Conservation (phyloP, 2,797 vertebrate genomes). For the Leptodon cayanensis region DNA sequence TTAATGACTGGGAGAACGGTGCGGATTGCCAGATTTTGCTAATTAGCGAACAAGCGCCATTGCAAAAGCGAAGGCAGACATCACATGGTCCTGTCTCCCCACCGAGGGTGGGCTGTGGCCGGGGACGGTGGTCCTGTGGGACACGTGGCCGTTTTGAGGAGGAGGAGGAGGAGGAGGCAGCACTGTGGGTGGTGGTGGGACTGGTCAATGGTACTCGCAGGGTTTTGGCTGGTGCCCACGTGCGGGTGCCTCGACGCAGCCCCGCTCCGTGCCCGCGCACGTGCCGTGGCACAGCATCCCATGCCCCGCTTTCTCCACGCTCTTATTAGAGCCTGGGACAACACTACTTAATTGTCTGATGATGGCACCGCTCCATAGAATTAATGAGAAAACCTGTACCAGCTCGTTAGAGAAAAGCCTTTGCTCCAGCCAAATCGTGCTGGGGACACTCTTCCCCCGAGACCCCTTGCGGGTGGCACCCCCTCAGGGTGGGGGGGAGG, state of each 20-base stretch:
- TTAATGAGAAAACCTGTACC: neutral
- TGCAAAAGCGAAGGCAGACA: accelerated
- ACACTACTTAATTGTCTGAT: neutral
- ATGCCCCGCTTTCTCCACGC: neutral
- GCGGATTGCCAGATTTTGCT: conserved; percentile 21
- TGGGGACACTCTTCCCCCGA: neutral
- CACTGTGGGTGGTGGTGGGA: neutral
- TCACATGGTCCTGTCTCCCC: neutral
- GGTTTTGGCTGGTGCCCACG: neutral
- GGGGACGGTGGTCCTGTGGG: neutral
- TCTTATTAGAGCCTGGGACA: neutral
- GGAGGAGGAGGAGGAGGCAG: neutral
- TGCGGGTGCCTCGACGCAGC: neutral
- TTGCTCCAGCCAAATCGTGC: neutral
- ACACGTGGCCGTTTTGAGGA: neutral
- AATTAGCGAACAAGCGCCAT: neutral
- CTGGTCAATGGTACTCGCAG: accelerated
- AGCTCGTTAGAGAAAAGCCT: neutral
- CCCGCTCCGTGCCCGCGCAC: accelerated
- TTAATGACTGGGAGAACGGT: neutral
- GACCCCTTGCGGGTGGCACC: neutral
- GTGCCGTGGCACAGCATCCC: neutral
- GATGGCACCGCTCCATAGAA: conserved; percentile 6
- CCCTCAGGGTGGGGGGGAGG: neutral
- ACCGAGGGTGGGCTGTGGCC: neutral